phyloP scores from a whole-genome alignment of 2,113 vertebrate genomes.

The Macrotus californicus region DNA sequence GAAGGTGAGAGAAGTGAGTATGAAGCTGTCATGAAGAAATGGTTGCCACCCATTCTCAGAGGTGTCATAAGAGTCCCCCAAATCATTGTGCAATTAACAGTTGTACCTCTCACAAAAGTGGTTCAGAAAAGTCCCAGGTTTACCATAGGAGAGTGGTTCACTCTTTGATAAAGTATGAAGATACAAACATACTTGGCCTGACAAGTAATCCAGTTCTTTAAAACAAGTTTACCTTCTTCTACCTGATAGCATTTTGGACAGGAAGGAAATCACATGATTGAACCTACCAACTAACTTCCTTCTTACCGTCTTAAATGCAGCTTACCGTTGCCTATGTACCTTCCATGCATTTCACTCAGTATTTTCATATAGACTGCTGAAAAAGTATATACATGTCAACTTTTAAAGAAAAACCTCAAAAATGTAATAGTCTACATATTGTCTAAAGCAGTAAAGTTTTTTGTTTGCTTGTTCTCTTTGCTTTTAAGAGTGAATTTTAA shows the following conservation, averaged over 20 bases:
- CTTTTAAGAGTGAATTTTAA: background rate
- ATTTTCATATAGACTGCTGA: background rate
- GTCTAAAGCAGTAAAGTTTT: background rate
- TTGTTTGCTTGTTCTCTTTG: background rate
- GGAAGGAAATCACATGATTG: background rate
- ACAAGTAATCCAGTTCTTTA: background rate
- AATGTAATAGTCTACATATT: background rate
- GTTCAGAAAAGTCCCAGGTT: background rate
- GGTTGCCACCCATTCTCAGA: too few species aligned
- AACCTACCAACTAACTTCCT: background rate
- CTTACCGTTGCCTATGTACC: background rate
- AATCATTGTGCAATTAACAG: background rate
- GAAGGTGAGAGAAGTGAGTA: background rate
- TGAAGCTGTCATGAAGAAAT: background rate
- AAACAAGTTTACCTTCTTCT: background rate
- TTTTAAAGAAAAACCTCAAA: background rate
- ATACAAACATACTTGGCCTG: background rate
- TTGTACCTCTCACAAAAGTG: background rate
- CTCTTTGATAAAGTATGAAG: background rate
- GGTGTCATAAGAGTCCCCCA: background rate
- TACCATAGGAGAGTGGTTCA: background rate
- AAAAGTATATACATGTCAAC: background rate
- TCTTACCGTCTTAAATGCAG: background rate
- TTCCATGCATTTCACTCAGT: background rate
- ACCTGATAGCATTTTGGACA: background rate